phyloP scores from a whole-genome alignment of 2,113 vertebrate species.

The Chamaetylas fuelleborni region DNA sequence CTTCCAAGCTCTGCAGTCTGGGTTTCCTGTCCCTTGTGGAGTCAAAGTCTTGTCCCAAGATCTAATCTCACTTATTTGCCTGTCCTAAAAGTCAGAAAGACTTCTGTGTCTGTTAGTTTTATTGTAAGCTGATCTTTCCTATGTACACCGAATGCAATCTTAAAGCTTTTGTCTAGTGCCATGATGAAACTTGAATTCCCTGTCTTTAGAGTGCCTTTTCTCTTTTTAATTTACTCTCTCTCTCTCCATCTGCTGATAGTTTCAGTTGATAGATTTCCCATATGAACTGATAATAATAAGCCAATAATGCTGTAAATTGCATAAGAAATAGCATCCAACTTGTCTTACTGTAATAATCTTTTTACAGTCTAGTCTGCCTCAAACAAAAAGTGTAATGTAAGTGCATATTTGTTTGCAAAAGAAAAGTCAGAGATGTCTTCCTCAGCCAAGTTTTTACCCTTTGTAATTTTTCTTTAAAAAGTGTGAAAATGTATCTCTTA shows the following conservation, averaged over 20 bases:
- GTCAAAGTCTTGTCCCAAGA: not conserved
- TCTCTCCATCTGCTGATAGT: not conserved
- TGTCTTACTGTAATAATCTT: not conserved
- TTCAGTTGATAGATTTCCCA: not conserved
- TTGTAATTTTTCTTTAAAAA: not conserved
- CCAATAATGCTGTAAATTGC: not conserved
- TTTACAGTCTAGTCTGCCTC: not conserved
- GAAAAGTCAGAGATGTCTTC: not conserved
- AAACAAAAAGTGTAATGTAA: not conserved
- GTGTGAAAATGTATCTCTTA: fast-evolving
- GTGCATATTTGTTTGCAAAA: not conserved
- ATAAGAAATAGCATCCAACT: not conserved
- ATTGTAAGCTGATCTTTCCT: not conserved
- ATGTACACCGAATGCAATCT: not conserved
- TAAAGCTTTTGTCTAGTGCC: not conserved
- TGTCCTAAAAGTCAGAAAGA: not conserved
- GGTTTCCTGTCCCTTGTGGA: not conserved
- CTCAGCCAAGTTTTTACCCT: not conserved
- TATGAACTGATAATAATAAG: not conserved
- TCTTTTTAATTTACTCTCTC: not conserved
- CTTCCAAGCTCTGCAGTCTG: not conserved
- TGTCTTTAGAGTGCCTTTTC: not conserved
- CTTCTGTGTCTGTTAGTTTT: not conserved
- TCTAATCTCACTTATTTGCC: not conserved
- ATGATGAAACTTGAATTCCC: not conserved